Conservation (phyloP, 1,140 invertebrate species). For the Amphibalanus amphitrite region DNA sequence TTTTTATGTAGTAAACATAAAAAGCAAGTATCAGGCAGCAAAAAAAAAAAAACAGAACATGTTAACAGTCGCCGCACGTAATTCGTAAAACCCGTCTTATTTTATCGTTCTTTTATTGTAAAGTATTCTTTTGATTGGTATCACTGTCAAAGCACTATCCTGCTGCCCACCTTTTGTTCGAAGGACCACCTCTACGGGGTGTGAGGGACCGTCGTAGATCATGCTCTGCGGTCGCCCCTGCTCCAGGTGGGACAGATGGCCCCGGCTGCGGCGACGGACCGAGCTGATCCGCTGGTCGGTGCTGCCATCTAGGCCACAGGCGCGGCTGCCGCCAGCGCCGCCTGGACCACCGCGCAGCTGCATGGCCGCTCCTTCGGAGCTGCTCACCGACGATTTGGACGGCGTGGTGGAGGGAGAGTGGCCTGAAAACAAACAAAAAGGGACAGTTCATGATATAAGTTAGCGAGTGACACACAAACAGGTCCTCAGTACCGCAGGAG, state of each 20-base stretch:
- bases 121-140: too few species aligned
- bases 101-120: too few species aligned
- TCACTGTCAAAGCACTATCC: too few species aligned
- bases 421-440: neutral
- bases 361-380: neutral
- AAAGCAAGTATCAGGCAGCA: too few species aligned
- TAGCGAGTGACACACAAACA: too few species aligned
- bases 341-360: neutral
- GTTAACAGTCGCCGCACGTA: too few species aligned
- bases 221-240: neutral
- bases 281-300: neutral
- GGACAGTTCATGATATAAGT: too few species aligned
- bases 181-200: neutral
- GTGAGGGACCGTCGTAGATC: neutral
- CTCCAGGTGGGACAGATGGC: neutral
- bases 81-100: too few species aligned
- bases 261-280: neutral
- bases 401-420: neutral
- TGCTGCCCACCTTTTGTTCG: neutral
- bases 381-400: neutral
- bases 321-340: neutral
- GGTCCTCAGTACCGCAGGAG: too few species aligned
- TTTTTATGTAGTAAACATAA: too few species aligned
- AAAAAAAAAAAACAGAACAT: too few species aligned
- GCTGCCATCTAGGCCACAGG: neutral